Evolutionary conservation across 2,797 vertebrate genomes (phyloP), one percentile per base, ranked within the genome.

Genomic region (Euthynnus affinis): DNA sequence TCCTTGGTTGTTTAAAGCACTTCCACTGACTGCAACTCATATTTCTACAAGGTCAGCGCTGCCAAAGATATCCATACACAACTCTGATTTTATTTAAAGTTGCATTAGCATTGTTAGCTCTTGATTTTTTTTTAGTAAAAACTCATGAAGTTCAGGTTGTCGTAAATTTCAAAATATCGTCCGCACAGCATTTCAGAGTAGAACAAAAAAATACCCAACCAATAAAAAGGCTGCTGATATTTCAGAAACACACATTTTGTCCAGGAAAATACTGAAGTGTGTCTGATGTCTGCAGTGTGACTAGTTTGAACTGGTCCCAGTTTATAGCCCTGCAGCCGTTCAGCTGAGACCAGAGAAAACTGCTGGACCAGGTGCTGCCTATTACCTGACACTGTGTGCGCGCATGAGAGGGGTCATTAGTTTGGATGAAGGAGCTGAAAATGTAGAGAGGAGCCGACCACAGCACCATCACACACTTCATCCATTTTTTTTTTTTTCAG

Each of bases 271-370:
- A 15, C 29, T 23, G 6, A 53, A 53, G 23, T 20, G 3, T 22
- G 7, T 58, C 12, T 46, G 59, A 44, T 62, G 23, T 20, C 40
- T 49, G 71, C 61, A 49, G 32, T 48, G 9, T 62, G 29, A 62
- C 74, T 52, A 72, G 67, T 51, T 56, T 59, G 1, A 58, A 69
- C 40, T 60, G 56, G 74, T 70, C 71, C 62, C 44, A 59, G 52
- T 72, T 40, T 32, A 22, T 67, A 63, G 22, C 48, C 46, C 15
- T 32, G 57, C n/a, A 70, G 57, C 49, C 13, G 10, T 14, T 69
- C 67, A 81, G 60, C 3, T 67, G 14, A 66, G 60, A 66, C 56
- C 65, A 32, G 34, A 71, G 44, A 78, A n/a, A n/a, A 65, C 29
- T 37, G 68, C 29, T 72, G 55, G 66, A 57, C 29, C 63, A 78